A percentile compares a stretch with the other conserved stretches of the same genome.
Evolutionary conservation across 1,140 invertebrate species (phyloP).

Genomic region (Cheumatopsyche charites): DNA sequence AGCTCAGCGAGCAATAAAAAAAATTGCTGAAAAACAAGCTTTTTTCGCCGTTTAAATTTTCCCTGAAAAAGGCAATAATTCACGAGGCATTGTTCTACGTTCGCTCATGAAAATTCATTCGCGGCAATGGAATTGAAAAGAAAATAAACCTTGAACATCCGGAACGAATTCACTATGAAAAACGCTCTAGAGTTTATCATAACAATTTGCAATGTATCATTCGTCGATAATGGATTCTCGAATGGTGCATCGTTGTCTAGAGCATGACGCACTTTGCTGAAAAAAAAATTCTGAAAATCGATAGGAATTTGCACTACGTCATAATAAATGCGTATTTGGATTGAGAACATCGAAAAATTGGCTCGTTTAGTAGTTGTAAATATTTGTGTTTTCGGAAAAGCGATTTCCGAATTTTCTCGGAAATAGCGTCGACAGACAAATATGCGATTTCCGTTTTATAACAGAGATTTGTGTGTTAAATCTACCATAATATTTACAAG

Average conservation of each 20-base stretch:
- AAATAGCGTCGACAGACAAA: neutral
- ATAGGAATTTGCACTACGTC: no score
- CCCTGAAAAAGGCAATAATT: neutral
- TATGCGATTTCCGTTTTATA: neutral
- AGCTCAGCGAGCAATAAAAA: neutral
- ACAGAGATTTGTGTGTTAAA: no score
- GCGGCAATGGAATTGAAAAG: neutral
- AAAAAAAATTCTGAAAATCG: neutral
- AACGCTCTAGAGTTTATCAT: constrained; percentile 3
- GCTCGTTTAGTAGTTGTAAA: neutral
- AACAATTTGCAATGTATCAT: neutral
- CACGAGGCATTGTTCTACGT: neutral
- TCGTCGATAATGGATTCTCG: neutral
- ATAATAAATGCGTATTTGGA: neutral
- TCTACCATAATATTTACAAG: no score
- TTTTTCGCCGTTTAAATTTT: neutral
- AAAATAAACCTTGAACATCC: constrained; percentile 8
- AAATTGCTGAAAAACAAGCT: neutral
- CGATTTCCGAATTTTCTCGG: neutral
- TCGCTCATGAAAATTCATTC: constrained; percentile 14
- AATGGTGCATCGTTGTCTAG: neutral
- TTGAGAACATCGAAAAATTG: neutral
- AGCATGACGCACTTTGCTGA: neutral
- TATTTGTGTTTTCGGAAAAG: neutral
- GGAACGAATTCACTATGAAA: neutral